A percentile compares a stretch with the other conserved stretches of the same genome.
phyloP scores from a whole-genome alignment of 2,797 vertebrate genomes.

The Fratercula arctica region DNA sequence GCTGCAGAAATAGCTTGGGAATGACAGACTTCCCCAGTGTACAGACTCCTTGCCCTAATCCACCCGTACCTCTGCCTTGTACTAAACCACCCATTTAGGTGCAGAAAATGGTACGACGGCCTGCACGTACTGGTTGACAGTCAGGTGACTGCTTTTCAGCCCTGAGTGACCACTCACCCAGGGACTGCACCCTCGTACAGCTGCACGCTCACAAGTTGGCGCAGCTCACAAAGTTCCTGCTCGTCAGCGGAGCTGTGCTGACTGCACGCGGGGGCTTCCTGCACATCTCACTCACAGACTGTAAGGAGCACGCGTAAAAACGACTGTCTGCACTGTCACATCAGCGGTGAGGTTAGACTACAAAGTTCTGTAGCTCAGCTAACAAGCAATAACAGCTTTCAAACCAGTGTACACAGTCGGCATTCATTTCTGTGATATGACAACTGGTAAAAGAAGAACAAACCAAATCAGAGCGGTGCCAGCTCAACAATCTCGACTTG shows the following conservation, averaged over 20 bases:
- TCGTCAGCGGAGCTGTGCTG: accelerated
- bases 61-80: neutral
- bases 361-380: neutral
- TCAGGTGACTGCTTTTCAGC: neutral
- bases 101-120: neutral
- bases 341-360: neutral
- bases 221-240: neutral
- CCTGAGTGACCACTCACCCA: neutral
- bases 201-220: neutral
- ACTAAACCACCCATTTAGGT: neutral
- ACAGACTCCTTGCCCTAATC: neutral
- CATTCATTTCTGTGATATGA: neutral
- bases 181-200: accelerated
- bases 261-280: neutral
- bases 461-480: neutral
- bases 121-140: neutral
- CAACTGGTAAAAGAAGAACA: neutral
- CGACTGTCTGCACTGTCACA: neutral
- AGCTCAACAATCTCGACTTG: neutral
- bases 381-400: neutral
- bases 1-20: neutral
- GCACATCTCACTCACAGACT: neutral
- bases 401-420: accelerated
- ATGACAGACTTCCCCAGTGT: neutral
- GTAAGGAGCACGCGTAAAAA: neutral